A percentile compares a stretch with the other conserved stretches of the same genome.
Evolutionary conservation across 2,113 vertebrate genomes (phyloP).

Genomic region (Apodemus sylvaticus): DNA sequence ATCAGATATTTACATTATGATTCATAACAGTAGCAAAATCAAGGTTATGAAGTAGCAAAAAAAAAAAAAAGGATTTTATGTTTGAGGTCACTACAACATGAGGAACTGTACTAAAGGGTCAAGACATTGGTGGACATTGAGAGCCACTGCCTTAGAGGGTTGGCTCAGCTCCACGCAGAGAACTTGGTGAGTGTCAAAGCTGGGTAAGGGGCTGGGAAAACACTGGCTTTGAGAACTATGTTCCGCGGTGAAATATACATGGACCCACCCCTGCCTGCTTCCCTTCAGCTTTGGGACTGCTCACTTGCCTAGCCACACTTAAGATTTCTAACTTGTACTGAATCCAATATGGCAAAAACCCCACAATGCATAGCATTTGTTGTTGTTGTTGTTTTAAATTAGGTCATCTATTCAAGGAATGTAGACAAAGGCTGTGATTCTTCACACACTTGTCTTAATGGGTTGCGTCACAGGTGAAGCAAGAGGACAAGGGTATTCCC

Average conservation of each 20-base stretch:
- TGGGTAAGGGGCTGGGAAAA: background rate
- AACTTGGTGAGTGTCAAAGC: background rate
- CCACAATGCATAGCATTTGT: background rate
- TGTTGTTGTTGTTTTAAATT: background rate
- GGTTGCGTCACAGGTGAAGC: background rate
- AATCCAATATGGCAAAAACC: background rate
- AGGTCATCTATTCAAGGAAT: background rate
- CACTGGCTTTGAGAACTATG: background rate
- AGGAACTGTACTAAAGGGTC: no score
- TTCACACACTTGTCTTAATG: background rate
- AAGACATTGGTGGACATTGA: background rate
- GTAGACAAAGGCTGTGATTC: background rate
- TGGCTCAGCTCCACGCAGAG: background rate
- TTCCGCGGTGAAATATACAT: background rate
- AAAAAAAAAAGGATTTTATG: background rate
- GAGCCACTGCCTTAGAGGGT: background rate
- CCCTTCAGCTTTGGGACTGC: background rate
- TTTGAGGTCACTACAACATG: background rate
- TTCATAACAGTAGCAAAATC: background rate
- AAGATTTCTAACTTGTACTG: background rate
- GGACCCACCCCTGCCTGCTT: background rate
- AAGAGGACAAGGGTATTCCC: background rate
- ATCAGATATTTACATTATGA: background rate
- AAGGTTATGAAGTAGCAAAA: background rate
- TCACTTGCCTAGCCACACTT: background rate